Evolutionary conservation across 2,888 invertebrate genomes (phyloP).

Genomic region (Hypselothyrea guttata): DNA sequence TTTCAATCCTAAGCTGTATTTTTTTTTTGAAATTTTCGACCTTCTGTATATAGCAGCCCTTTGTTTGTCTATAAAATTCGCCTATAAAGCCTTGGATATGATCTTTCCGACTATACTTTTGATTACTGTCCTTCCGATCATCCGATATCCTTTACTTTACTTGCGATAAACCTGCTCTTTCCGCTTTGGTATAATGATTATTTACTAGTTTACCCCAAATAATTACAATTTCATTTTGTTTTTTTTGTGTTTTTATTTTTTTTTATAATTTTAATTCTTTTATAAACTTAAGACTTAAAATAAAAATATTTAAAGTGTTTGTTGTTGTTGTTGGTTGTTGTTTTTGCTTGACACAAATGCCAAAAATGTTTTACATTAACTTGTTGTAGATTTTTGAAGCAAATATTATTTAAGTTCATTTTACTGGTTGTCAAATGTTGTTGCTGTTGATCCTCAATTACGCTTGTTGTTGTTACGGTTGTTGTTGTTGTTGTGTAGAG

Average conservation of each 20-base stretch:
- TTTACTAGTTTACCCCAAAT: too few relatives aligned
- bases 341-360: slow-evolving; percentile 79
- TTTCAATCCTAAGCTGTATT: too few relatives aligned
- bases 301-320: slow-evolving; percentile 82
- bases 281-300: slow-evolving; percentile 83
- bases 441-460: too few relatives aligned
- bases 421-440: slow-evolving; percentile 56
- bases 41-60: too few relatives aligned
- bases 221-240: slow-evolving; percentile 2
- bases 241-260: slow-evolving; percentile 63
- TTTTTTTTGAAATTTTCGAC: too few relatives aligned
- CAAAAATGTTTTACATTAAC: slow-evolving; percentile 77
- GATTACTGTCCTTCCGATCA: too few relatives aligned
- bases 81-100: too few relatives aligned
- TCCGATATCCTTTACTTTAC: too few relatives aligned
- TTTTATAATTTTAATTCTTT: slow-evolving; percentile 81
- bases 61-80: too few relatives aligned
- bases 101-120: too few relatives aligned
- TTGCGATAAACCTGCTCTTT: too few relatives aligned
- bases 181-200: too few relatives aligned
- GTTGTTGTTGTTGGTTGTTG: slow-evolving; percentile 30
- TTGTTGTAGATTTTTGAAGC: slow-evolving; percentile 63
- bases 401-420: slow-evolving; percentile 40
- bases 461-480: slow-evolving; percentile 57
- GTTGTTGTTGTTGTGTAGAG: slow-evolving; percentile 54